A percentile compares a stretch with the other conserved stretches of the same genome.
These are phyloP conservation scores for Dasypogon diadema DNA, from an alignment of 2,888 invertebrate species.

Conservation along the genomic window DNA sequence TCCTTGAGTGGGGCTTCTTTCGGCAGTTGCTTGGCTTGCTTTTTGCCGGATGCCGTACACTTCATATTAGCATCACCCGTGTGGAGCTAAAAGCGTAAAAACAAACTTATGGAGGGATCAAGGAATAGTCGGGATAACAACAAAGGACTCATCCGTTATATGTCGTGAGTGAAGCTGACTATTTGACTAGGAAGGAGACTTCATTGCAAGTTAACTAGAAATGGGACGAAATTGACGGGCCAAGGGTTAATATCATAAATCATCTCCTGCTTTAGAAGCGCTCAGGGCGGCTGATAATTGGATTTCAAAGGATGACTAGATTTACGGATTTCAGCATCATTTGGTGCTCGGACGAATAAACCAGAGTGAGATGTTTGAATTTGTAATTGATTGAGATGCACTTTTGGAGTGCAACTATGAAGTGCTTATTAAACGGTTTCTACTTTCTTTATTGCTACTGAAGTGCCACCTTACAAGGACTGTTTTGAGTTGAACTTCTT, in stretches of 20 bases:
- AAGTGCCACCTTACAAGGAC: too few relatives aligned
- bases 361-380: too few relatives aligned
- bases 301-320: constrained; percentile 45
- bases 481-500: too few relatives aligned
- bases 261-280: constrained; percentile 41
- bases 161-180: constrained; percentile 35
- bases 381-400: too few relatives aligned
- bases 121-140: constrained; percentile 38
- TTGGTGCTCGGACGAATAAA: constrained; percentile 15
- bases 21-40: constrained; percentile 19
- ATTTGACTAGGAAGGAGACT: constrained; percentile 28
- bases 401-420: too few relatives aligned
- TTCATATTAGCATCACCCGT: constrained; percentile 35
- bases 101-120: constrained; percentile 47
- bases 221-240: constrained; percentile 46
- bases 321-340: constrained; percentile 26
- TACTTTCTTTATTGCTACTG: too few relatives aligned
- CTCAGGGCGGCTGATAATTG: constrained; percentile 48
- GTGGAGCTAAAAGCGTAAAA: constrained; percentile 26
- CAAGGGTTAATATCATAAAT: constrained; percentile 47
- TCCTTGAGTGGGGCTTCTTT: constrained; percentile 10
- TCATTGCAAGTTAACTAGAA: constrained; percentile 47
- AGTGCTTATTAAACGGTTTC: too few relatives aligned
- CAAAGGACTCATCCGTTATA: constrained; percentile 45
- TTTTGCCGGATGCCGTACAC: constrained; percentile 32